A percentile compares a stretch with the other conserved stretches of the same genome.
Conservation (phyloP, 2,888 invertebrate genomes). For the Xiphydria camelus region DNA sequence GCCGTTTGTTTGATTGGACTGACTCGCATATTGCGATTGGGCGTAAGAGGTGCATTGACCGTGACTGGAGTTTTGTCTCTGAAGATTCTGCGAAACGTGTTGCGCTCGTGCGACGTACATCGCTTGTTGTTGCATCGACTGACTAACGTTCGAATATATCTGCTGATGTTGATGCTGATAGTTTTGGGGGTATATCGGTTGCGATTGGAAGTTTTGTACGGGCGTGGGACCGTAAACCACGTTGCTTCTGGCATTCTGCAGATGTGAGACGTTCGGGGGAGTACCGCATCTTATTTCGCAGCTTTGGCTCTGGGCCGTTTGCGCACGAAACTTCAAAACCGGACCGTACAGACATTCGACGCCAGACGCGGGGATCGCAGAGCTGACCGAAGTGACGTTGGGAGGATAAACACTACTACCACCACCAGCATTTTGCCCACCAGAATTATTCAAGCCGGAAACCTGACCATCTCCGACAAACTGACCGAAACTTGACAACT, state of each 20-base stretch:
- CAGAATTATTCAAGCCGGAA: background rate
- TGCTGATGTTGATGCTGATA: constrained; percentile 45
- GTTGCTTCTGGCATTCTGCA: constrained; percentile 35
- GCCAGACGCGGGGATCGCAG: constrained; percentile 26
- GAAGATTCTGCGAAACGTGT: constrained; percentile 30
- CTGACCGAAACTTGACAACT: constrained; percentile 20
- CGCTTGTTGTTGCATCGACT: constrained; percentile 32
- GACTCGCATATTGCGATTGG: constrained; percentile 28
- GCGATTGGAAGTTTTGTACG: constrained; percentile 28
- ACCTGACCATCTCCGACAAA: constrained; percentile 9
- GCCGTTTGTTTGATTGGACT: constrained; percentile 28
- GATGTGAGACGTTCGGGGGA: constrained; percentile 25
- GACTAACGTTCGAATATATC: constrained; percentile 48
- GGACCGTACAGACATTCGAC: constrained; percentile 52
- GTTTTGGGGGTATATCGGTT: constrained; percentile 42
- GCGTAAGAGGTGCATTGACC: constrained; percentile 29
- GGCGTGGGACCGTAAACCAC: constrained; percentile 35
- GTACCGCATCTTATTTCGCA: constrained; percentile 30
- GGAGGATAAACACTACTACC: constrained; percentile 29
- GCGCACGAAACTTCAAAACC: constrained; percentile 53
- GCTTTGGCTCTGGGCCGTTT: constrained; percentile 31
- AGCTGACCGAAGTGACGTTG: constrained; percentile 25
- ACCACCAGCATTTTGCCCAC: constrained; percentile 15
- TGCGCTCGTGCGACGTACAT: constrained; percentile 36
- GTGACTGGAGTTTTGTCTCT: constrained; percentile 32